Conservation (phyloP, 2,113 vertebrate species). For the Amazona guildingii region DNA sequence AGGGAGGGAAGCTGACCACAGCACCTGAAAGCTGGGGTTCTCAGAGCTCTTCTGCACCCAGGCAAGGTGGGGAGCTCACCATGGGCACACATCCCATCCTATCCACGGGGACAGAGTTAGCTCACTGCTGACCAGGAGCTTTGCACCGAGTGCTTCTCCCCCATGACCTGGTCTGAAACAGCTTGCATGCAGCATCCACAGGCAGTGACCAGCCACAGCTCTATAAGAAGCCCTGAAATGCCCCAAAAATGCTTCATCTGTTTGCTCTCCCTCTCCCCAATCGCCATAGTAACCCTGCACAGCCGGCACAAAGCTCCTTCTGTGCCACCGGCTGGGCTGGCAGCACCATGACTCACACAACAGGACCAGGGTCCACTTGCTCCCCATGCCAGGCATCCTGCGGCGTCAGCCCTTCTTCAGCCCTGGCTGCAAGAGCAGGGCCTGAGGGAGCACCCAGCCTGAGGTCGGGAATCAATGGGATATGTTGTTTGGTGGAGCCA, state of each 20-base stretch:
- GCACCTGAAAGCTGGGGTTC: background rate
- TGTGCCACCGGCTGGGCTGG: constrained; percentile 10
- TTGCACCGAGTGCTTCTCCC: rapidly evolving
- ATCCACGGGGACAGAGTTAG: background rate
- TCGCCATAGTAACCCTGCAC: constrained; percentile 16
- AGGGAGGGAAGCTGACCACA: background rate
- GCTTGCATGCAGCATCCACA: background rate
- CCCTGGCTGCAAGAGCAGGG: background rate
- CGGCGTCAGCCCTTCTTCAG: background rate
- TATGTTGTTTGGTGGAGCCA: rapidly evolving
- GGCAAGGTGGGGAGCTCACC: background rate
- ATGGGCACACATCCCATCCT: background rate
- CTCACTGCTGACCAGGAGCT: rapidly evolving
- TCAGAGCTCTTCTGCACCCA: background rate
- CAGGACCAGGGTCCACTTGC: background rate
- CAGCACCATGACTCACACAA: background rate
- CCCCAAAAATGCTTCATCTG: background rate
- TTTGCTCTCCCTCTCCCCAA: constrained; percentile 45
- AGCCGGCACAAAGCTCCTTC: constrained; percentile 36
- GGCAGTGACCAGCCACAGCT: background rate
- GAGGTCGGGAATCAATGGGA: background rate
- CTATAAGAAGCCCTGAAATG: background rate
- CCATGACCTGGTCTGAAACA: rapidly evolving
- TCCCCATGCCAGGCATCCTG: background rate
- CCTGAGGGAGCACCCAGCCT: background rate